Percentiles rank a stretch among this genome's conserved stretches.
Conservation (phyloP, 2,113 vertebrate genomes). For the Daboia siamensis region DNA sequence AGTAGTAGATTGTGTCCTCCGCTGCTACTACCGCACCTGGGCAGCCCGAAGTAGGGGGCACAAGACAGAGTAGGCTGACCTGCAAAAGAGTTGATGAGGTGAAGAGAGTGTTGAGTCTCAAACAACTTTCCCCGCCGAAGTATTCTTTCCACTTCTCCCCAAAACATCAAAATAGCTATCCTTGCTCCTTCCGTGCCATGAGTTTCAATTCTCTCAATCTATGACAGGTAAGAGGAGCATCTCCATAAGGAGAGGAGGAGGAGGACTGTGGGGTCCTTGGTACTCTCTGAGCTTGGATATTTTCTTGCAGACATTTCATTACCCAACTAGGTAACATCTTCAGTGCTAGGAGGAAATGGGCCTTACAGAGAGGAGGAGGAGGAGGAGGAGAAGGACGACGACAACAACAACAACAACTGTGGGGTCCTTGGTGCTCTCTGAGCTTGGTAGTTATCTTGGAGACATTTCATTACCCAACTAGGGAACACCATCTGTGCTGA, state of each 20-base stretch:
- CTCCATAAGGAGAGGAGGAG: background rate
- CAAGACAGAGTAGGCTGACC: slow-evolving; percentile 83
- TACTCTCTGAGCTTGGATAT: too few relatives aligned
- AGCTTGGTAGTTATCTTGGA: too few relatives aligned
- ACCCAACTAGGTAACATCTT: too few relatives aligned
- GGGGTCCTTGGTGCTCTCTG: too few relatives aligned
- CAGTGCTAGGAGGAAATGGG: too few relatives aligned
- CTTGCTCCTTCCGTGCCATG: background rate
- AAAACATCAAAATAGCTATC: background rate
- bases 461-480: too few relatives aligned
- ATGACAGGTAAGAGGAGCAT: background rate
- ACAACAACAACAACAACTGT: too few relatives aligned
- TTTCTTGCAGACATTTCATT: too few relatives aligned
- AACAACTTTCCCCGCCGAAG: background rate
- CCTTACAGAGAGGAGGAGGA: too few relatives aligned
- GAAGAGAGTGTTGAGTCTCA: background rate
- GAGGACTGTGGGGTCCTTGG: too few relatives aligned
- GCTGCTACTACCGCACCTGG: slow-evolving; percentile 77
- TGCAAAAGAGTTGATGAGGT: slow-evolving; percentile 58
- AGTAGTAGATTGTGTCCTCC: slow-evolving; percentile 81
- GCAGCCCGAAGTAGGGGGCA: slow-evolving; percentile 70
- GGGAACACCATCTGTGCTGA: too few relatives aligned
- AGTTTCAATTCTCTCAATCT: background rate
- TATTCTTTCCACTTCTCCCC: background rate
- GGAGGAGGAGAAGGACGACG: too few relatives aligned